Conservation (phyloP, 2,888 invertebrate genomes). For the Macaria liturata region DNA sequence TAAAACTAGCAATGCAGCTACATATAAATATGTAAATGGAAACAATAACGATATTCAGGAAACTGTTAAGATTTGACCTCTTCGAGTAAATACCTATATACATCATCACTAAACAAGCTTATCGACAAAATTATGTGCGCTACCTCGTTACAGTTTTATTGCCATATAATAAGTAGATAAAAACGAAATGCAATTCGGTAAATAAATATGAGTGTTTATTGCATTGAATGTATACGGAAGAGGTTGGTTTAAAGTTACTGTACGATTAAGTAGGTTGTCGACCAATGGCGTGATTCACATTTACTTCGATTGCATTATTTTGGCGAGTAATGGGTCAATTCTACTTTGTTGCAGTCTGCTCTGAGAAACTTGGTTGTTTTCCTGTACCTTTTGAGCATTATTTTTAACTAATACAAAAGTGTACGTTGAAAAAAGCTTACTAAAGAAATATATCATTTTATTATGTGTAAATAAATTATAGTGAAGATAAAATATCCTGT, state of each 20-base stretch:
- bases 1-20: neutral
- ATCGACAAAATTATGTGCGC: slow-evolving; percentile 32
- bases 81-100: slow-evolving; percentile 5
- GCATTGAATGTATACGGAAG: slow-evolving; percentile 51
- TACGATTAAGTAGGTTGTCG: slow-evolving; percentile 58
- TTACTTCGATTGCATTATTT: slow-evolving; percentile 48
- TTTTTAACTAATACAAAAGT: no score
- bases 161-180: slow-evolving; percentile 38
- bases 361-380: no score
- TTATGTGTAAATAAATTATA: no score
- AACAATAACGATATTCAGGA: slow-evolving; percentile 7
- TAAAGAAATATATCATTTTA: no score
- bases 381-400: no score
- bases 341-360: slow-evolving; percentile 16
- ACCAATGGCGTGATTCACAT: slow-evolving; percentile 58
- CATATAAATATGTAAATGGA: slow-evolving; percentile 1
- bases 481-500: no score
- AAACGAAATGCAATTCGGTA: slow-evolving; percentile 37
- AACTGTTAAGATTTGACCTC: slow-evolving; percentile 21
- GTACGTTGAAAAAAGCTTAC: no score
- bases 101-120: slow-evolving; percentile 26
- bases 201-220: slow-evolving; percentile 46
- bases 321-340: slow-evolving; percentile 28
- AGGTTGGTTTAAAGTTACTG: slow-evolving; percentile 58
- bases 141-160: slow-evolving; percentile 44